phyloP scores from a whole-genome alignment of 2,797 vertebrate species.

The Erethizon dorsatum region DNA sequence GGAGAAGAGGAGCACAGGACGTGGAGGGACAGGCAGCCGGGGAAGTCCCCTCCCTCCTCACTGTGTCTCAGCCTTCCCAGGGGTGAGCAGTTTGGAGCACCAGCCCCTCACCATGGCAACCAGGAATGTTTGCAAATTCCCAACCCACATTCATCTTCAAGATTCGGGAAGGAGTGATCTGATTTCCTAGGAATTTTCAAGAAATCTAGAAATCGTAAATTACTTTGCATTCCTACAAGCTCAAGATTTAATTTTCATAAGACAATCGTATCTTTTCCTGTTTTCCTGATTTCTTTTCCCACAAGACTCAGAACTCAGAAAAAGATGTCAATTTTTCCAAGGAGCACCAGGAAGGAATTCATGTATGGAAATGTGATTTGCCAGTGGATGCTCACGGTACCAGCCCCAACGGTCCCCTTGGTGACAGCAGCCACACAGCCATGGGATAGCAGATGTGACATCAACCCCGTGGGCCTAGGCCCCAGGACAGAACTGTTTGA shows the following conservation, averaged over 20 bases:
- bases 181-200: background rate
- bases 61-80: background rate
- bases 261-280: background rate
- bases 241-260: background rate
- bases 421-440: background rate
- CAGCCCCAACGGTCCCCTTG: background rate
- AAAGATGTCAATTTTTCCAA: background rate
- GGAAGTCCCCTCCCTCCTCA: background rate
- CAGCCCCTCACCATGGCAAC: background rate
- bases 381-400: background rate
- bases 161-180: background rate
- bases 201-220: background rate
- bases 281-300: background rate
- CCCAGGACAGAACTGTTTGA: background rate
- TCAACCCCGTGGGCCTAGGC: background rate
- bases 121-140: background rate
- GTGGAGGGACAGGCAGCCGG: background rate
- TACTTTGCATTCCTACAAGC: background rate
- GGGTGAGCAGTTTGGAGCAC: no score
- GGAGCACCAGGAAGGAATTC: background rate
- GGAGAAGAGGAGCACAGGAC: background rate
- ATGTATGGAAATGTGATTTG: background rate
- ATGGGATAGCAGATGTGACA: background rate
- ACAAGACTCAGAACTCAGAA: background rate
- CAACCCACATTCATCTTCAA: background rate